A percentile compares a stretch with the other conserved stretches of the same genome.
phyloP scores from a whole-genome alignment of 2,113 vertebrate species.

The Rhinolophus ferrumequinum region DNA sequence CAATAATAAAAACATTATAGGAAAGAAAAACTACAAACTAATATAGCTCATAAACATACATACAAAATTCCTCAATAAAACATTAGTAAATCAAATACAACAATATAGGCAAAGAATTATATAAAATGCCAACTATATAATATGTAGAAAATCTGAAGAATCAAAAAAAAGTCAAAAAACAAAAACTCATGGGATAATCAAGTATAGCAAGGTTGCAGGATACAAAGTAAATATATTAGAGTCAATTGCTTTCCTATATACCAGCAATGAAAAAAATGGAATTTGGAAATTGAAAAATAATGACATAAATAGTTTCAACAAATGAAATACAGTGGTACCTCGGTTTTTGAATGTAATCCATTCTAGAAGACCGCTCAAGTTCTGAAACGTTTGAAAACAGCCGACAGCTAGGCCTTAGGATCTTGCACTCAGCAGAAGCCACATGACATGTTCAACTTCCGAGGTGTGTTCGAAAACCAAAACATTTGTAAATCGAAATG shows the following conservation, averaged over 20 bases:
- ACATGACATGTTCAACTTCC: no score
- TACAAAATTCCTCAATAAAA: not conserved
- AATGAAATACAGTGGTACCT: not conserved
- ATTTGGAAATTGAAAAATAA: not conserved
- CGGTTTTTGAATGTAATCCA: no score
- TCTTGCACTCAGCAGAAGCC: no score
- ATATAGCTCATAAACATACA: not conserved
- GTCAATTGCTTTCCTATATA: not conserved
- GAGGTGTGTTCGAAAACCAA: no score
- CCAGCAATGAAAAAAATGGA: not conserved
- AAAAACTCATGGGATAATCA: not conserved
- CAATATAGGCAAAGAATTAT: not conserved
- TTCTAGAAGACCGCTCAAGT: no score
- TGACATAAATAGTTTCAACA: not conserved
- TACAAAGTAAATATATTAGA: not conserved
- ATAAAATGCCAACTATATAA: not conserved
- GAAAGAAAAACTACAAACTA: not conserved
- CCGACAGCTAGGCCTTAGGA: no score
- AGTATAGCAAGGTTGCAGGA: not conserved
- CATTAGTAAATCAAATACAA: not conserved
- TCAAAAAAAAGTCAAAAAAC: not conserved
- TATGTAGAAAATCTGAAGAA: not conserved
- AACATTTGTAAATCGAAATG: no score
- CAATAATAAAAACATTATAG: not conserved
- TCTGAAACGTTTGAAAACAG: no score